Percentiles rank a stretch among this genome's conserved stretches.
phyloP scores from a whole-genome alignment of 92 coral and sea anemone species.

The Actinernus sp. region DNA sequence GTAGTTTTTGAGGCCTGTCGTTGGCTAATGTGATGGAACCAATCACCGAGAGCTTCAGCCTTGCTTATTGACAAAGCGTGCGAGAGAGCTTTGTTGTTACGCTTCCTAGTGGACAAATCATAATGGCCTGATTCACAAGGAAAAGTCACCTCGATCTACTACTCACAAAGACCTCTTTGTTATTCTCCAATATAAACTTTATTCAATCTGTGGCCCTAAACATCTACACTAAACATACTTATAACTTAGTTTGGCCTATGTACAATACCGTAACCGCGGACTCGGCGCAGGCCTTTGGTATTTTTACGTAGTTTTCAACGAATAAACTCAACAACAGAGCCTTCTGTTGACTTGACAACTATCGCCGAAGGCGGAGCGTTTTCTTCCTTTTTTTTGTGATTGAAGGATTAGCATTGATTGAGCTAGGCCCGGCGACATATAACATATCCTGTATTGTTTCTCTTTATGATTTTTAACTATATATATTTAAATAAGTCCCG shows the following conservation, averaged over 20 bases:
- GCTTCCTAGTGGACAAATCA: slow-evolving; percentile 32
- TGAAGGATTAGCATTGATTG: slow-evolving; percentile 51
- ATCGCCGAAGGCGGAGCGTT: slow-evolving; percentile 38
- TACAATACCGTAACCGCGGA: slow-evolving; percentile 25
- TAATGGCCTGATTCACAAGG: slow-evolving; percentile 38
- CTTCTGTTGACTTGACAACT: slow-evolving; percentile 18
- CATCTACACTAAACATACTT: slow-evolving; percentile 32
- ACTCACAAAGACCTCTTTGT: slow-evolving; percentile 23
- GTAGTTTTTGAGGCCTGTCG: slow-evolving; percentile 8
- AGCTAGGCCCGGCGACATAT: slow-evolving; percentile 55
- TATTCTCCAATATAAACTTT: slow-evolving; percentile 36
- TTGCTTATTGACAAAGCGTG: slow-evolving; percentile 47
- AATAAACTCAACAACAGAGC: slow-evolving; percentile 12
- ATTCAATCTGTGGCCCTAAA: slow-evolving; percentile 40
- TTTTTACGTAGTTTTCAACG: slow-evolving; percentile 17
- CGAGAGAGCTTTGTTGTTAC: slow-evolving; percentile 14
- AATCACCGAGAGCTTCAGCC: slow-evolving; percentile 22
- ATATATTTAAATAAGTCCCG: slow-evolving; percentile 56
- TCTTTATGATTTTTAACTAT: slow-evolving; percentile 26
- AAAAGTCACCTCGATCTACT: slow-evolving; percentile 7
- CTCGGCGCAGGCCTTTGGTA: slow-evolving; percentile 16
- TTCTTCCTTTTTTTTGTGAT: slow-evolving; percentile 39
- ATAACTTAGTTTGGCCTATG: slow-evolving; percentile 9
- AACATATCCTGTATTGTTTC: slow-evolving; percentile 37
- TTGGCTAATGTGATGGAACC: slow-evolving; percentile 11